A percentile compares a stretch with the other conserved stretches of the same genome.
phyloP scores from a whole-genome alignment of 37 sponge, comb jelly and placozoan genomes.

The Geodia barretti region DNA sequence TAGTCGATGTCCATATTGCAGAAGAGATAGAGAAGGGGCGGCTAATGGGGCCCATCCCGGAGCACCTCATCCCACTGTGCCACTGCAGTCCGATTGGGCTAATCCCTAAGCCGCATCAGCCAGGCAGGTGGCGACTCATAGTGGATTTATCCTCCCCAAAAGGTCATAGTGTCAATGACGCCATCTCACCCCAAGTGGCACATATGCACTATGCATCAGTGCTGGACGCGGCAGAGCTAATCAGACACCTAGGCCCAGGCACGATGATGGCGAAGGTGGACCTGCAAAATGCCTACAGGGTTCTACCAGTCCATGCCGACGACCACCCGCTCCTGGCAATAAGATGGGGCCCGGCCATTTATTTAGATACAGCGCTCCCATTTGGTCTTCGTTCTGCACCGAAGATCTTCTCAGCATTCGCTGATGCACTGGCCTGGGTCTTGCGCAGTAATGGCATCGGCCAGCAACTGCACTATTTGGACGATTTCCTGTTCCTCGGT shows the following conservation, averaged over 20 bases:
- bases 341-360: slow-evolving; percentile 17
- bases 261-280: slow-evolving; percentile 33
- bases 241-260: not conserved
- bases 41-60: slow-evolving; percentile 4
- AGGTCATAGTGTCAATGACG: slow-evolving; percentile 42
- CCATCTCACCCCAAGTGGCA: slow-evolving; percentile 14
- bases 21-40: not conserved
- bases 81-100: slow-evolving; percentile 26
- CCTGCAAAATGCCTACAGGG: slow-evolving; percentile 30
- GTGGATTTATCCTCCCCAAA: slow-evolving; percentile 45
- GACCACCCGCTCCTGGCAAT: slow-evolving; percentile 30
- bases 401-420: slow-evolving; percentile 27
- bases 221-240: slow-evolving; percentile 2
- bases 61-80: not conserved
- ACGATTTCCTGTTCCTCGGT: not conserved
- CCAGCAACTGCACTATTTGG: slow-evolving; percentile 19
- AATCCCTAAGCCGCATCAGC: slow-evolving; percentile 16
- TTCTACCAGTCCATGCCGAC: slow-evolving; percentile 46
- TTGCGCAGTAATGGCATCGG: not conserved
- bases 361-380: slow-evolving; percentile 12
- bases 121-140: slow-evolving; percentile 43
- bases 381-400: slow-evolving; percentile 46
- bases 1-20: slow-evolving; percentile 1
- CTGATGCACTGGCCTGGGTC: slow-evolving; percentile 23
- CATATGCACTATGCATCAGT: slow-evolving; percentile 16